Base-by-base conservation (phyloP, 2,113 vertebrate genomes). In the Micromys minutus region DNA sequence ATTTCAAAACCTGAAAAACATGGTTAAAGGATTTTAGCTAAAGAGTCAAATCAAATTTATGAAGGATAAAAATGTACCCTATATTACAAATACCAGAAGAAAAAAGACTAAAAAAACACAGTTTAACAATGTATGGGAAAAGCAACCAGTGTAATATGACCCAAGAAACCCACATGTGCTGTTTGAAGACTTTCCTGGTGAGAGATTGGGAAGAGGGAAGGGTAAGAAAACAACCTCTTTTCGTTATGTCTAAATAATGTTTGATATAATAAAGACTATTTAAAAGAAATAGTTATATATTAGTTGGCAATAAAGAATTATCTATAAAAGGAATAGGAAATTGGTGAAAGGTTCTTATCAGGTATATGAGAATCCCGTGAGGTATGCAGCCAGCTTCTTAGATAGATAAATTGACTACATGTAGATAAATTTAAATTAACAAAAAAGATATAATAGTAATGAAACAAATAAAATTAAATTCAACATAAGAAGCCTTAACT, bases 1-100 rank as follows among this genome's bases (percentile, higher is more conserved):
- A 90, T 87, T 91, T 93, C 75, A 94, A 74, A 92, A 87, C 90
- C 47, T 79, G 55, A 92, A 52, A 84, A 84, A 79, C 79, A 84
- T 0, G 5, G 15, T 19, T n/a, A 77, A 75, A 63, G 1, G 19
- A 50, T 81, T 87, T 92, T 90, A 81, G 31, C 8, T 61, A 87
- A 77, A 74, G 69, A 63, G 24, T 85, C 31, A 92, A 79, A 74
- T 76, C 31, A 79, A 75, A 87, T 55, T 89, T 4, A 55, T 21
- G 17, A 89, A 92, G 21, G 45, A 45, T 22, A 80, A 80, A 94
- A 65, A 22, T 59, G 12, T 52, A 1, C 65, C 63, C 47, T 9
- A 87, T 63, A n/a, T 45, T 42, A 39, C 26, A 94, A 91, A 31
- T 65, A 59, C 39, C 55, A 31, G 2, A 31, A 59, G 13, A 13